Conservation (phyloP, 1,140 invertebrate species). For the Watersipora subatra region DNA sequence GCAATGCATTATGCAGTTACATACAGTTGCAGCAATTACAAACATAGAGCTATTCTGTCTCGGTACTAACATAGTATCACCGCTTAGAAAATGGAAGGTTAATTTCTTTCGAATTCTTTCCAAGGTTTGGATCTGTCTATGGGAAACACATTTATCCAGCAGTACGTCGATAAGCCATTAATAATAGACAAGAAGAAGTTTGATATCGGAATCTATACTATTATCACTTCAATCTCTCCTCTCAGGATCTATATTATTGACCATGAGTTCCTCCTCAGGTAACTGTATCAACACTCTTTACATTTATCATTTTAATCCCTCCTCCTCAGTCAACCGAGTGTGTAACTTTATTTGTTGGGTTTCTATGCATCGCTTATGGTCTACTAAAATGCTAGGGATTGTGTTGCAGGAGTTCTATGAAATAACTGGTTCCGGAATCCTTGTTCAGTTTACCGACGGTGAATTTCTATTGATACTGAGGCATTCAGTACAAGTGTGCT, state of each 20-base stretch:
- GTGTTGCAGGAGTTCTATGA: too few species aligned
- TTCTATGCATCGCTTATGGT: background rate
- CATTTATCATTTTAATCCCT: background rate
- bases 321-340: background rate
- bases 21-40: too few species aligned
- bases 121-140: background rate
- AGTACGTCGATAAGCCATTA: constrained; percentile 67
- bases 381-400: background rate
- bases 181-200: constrained; percentile 59
- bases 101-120: too few species aligned
- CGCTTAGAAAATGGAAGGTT: too few species aligned
- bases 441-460: too few species aligned
- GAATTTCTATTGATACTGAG: too few species aligned
- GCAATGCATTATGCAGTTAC: too few species aligned
- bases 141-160: constrained; percentile 72
- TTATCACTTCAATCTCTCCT: constrained; percentile 78
- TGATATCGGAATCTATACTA: constrained; percentile 88
- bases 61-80: too few species aligned
- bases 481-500: too few species aligned
- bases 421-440: too few species aligned
- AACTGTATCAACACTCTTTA: too few species aligned
- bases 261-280: constrained; percentile 74
- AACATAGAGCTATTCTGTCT: too few species aligned
- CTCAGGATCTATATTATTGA: constrained; percentile 75
- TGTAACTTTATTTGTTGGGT: background rate